Evolutionary conservation across 2,888 invertebrate genomes (phyloP), one percentile per base, ranked within the genome.

Genomic region (Drosophila borealis): DNA sequence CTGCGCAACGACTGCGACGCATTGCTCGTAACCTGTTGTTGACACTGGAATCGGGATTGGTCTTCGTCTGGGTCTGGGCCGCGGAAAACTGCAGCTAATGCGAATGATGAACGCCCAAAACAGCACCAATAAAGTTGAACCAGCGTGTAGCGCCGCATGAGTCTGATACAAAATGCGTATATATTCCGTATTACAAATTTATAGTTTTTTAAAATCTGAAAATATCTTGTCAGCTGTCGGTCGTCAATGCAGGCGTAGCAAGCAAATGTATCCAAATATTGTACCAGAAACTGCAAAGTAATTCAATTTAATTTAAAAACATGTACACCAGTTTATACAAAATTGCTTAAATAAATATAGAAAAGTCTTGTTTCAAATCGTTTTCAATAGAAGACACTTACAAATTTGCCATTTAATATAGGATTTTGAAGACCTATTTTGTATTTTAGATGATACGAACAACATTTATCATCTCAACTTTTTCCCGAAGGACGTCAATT

Each of bases 31-130:
- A 53, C 53, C 53, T 53, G 83, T 62, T 59, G 65, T 44, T 70
- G 64, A 51, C 69, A 63, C 65, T 66, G 70, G 73, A 60, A 70
- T 77, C 69, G 76, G 59, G 56, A 49, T 71, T 60, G 75, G 64
- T 61, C 36, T 64, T 50, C 41, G 49, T 75, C 49, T 70, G 57
- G 57, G 49, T 75, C 49, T 70, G 57, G 57, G 48, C 51, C 21
- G 48, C 50, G 57, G 45, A 49, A 53, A 72, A 68, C 39, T 53
- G 53, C 53, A 53, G 33, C 41, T 33, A 60, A 45, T 45, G 37
- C 51, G 25, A 45, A 34, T 51, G 61, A 66, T 61, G 46, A 61
- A 60, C 67, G n/a, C 69, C 59, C 50, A 41, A 59, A 49, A 34
- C 25, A n/a, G 14, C 51, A 51, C 17, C 51, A 51, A 51, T 39